Base-by-base conservation (phyloP, 2,888 invertebrate genomes). In the Cheilosia variabilis region DNA sequence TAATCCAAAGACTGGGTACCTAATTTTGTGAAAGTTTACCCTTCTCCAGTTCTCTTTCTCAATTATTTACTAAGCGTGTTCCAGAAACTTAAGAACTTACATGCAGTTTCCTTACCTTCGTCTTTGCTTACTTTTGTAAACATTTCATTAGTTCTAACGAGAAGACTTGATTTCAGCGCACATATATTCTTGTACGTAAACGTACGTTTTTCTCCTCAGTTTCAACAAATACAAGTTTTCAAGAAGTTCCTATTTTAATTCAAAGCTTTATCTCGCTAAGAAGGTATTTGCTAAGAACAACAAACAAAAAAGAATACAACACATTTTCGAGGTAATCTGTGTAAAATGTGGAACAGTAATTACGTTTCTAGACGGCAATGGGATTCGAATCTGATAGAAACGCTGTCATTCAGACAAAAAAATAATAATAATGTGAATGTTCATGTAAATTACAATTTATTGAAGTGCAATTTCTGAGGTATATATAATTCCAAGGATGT, bases 61-160 rank as follows among this genome's bases (percentile, higher is more conserved):
- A 72, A 72, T 72, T 72, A 72, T 71, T 58, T 71, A 37, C 50
- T 24, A 24, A 72, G 60, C 37, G 37, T 41, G 60, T 52, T 72
- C 37, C 41, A 52, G 17, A 34, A 47, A 52, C 68, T 57, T 47
- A 45, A 17, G 7, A 37, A 37, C 37, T 37, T 31, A 57, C 68
- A 57, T 68, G 57, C 52, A 72, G 41, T 24, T 41, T 58, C 7
- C 37, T 50, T 58, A 17, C 41, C 24, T 31, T 50, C 41, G 37
- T 4, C 13, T 37, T 37, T 53, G 66, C 53, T 41, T 60, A 17
- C 60, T 45, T 45, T 7, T 60, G 71, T 60, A 60, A 72, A 72
- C 71, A 72, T 72, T 60, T 72, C 71, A 72, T 72, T 72, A 72
- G 60, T 57, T 69, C 69, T 69, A 69, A 69, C 69, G 58, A 69